phyloP scores from a whole-genome alignment of 1,140 invertebrate genomes.

The Probaryconus sp. region DNA sequence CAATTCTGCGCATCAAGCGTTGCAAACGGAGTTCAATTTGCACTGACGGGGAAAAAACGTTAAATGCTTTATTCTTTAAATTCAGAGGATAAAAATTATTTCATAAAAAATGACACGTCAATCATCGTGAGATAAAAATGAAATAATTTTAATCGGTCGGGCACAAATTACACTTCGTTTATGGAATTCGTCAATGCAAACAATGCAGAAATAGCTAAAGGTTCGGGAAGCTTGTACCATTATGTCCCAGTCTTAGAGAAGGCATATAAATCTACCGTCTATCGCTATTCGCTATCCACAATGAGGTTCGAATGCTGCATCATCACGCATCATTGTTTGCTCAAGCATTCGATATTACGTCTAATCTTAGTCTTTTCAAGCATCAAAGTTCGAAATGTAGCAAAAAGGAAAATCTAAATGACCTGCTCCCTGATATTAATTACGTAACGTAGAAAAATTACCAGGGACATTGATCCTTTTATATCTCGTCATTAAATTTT shows the following conservation, averaged over 20 bases:
- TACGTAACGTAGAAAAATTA: constrained; percentile 49
- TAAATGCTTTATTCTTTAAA: too few species aligned
- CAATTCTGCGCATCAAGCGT: too few species aligned
- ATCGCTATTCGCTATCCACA: constrained; percentile 56
- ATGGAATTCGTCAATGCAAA: constrained; percentile 43
- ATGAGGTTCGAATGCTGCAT: constrained; percentile 50
- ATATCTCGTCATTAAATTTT: too few species aligned
- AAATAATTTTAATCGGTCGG: too few species aligned
- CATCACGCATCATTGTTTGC: constrained; percentile 52
- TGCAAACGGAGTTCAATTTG: too few species aligned
- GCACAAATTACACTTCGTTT: constrained; percentile 37
- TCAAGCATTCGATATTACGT: constrained; percentile 43
- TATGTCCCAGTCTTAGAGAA: constrained; percentile 45
- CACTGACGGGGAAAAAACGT: too few species aligned
- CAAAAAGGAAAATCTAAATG: constrained; percentile 41
- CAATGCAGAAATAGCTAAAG: constrained; percentile 49
- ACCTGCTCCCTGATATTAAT: constrained; percentile 46
- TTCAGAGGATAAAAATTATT: too few species aligned
- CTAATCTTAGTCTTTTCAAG: constrained; percentile 44
- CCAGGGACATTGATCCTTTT: too few species aligned
- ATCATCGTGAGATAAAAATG: too few species aligned
- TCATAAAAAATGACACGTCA: too few species aligned
- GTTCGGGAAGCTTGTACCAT: constrained; percentile 51
- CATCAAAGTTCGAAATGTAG: constrained; percentile 34
- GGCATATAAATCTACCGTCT: constrained; percentile 58